These are phyloP conservation scores for Tubulanus polymorphus DNA, from an alignment of 2,888 invertebrate genomes.

Conservation along the genomic window DNA sequence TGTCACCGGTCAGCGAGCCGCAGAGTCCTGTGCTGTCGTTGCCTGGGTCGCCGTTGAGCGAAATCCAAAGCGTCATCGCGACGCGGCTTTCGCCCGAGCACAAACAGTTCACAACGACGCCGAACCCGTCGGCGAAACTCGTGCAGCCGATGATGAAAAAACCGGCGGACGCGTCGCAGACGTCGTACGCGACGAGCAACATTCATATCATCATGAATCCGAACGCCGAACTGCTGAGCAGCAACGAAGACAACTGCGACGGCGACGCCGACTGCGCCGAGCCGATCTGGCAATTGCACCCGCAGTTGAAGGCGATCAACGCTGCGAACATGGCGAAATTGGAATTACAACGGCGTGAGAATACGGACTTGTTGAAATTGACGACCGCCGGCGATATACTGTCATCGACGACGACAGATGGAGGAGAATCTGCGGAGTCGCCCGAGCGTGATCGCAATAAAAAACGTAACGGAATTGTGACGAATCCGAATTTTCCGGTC, in stretches of 20 bases:
- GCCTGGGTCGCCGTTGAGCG: conserved; percentile 65
- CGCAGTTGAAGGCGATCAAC: conserved; percentile 21
- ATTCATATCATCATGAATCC: conserved; percentile 45
- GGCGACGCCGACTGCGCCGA: conserved; percentile 27
- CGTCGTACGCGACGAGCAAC: too few relatives aligned
- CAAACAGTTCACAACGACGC: conserved; percentile 4
- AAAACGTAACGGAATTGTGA: conserved; percentile 52
- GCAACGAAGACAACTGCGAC: conserved; percentile 23
- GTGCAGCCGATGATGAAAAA: conserved; percentile 2
- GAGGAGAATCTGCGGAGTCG: conserved; percentile 38
- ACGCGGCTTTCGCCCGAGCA: conserved; percentile 8
- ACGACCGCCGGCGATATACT: conserved; percentile 32
- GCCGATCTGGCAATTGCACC: conserved; percentile 44
- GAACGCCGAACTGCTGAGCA: conserved; percentile 35
- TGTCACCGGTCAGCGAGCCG: conserved; percentile 63
- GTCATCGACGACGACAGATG: conserved; percentile 14
- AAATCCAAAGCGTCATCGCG: conserved; percentile 21
- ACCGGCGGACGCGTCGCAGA: not conserved
- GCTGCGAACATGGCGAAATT: conserved; percentile 24
- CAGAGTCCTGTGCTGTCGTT: conserved; percentile 77
- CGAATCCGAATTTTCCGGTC: conserved; percentile 50
- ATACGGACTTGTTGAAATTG: too few relatives aligned
- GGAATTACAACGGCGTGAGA: conserved; percentile 25
- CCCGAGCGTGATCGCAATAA: conserved; percentile 46
- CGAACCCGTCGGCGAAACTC: conserved; percentile 8